Percentiles rank a stretch among this genome's conserved stretches.
Conservation (phyloP, 2,113 vertebrate genomes). For the Halichoerus grypus region DNA sequence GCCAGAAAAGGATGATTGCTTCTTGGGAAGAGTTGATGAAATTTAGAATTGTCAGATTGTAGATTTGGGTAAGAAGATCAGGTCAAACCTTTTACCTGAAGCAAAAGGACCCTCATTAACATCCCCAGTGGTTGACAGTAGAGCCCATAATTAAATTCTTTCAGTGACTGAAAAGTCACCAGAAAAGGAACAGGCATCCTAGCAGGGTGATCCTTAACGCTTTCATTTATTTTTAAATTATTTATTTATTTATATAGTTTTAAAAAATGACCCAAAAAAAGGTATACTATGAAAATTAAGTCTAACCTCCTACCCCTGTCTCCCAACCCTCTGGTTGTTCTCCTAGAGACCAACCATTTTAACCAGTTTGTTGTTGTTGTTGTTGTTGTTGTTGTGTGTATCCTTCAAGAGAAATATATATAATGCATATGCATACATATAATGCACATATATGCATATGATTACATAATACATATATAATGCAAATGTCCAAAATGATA, state of each 20-base stretch:
- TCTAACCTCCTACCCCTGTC: neutral
- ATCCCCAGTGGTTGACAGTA: accelerated
- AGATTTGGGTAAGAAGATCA: neutral
- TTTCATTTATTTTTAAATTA: slow-evolving; percentile 24
- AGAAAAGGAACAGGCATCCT: neutral
- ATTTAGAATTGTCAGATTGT: neutral
- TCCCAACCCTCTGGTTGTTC: neutral
- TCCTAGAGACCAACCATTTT: neutral
- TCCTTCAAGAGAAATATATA: neutral
- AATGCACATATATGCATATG: neutral
- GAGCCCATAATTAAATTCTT: neutral
- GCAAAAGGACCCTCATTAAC: neutral
- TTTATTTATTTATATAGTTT: neutral
- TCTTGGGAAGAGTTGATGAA: neutral
- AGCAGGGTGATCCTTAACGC: neutral
- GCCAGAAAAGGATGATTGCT: neutral
- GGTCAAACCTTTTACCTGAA: neutral
- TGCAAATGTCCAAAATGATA: neutral
- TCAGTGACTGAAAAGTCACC: neutral
- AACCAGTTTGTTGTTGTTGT: neutral
- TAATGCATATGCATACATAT: neutral
- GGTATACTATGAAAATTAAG: neutral
- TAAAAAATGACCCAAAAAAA: neutral
- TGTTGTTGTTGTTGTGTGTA: neutral
- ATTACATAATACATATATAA: neutral